A percentile compares a stretch with the other conserved stretches of the same genome.
Evolutionary conservation across 2,797 vertebrate genomes (phyloP).

Genomic region (Gila robusta): DNA sequence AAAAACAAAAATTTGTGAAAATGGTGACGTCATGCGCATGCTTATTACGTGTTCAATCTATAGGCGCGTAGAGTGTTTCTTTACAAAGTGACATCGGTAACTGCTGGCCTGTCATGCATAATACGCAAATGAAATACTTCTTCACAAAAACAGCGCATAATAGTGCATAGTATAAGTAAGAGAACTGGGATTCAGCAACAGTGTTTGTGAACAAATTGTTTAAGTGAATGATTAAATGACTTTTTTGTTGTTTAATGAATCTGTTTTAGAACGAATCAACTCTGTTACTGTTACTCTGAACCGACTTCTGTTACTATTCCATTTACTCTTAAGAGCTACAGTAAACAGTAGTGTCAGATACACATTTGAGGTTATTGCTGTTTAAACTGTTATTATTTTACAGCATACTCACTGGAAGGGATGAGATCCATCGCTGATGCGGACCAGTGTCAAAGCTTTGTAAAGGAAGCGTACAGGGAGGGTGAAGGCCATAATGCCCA

Average conservation of each 20-base stretch:
- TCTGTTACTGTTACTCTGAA: no score
- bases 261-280: background rate
- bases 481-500: slow-evolving; percentile 84
- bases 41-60: no score
- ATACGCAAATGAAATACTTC: no score
- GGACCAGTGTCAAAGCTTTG: slow-evolving; percentile 80
- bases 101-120: no score
- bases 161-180: background rate
- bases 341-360: slow-evolving; percentile 2
- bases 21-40: no score
- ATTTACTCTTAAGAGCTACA: background rate
- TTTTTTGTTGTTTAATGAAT: background rate
- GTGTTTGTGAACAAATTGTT: background rate
- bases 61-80: no score
- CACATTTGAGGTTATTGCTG: background rate
- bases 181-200: background rate
- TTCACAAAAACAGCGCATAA: no score
- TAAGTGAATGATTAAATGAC: background rate
- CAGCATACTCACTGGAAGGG: slow-evolving; percentile 86
- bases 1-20: no score
- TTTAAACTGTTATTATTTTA: background rate
- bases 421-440: slow-evolving; percentile 78
- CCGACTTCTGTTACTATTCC: background rate
- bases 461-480: slow-evolving; percentile 85
- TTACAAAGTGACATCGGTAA: no score